phyloP scores from a whole-genome alignment of 2,888 invertebrate genomes.

The Ormyrus labotus region DNA sequence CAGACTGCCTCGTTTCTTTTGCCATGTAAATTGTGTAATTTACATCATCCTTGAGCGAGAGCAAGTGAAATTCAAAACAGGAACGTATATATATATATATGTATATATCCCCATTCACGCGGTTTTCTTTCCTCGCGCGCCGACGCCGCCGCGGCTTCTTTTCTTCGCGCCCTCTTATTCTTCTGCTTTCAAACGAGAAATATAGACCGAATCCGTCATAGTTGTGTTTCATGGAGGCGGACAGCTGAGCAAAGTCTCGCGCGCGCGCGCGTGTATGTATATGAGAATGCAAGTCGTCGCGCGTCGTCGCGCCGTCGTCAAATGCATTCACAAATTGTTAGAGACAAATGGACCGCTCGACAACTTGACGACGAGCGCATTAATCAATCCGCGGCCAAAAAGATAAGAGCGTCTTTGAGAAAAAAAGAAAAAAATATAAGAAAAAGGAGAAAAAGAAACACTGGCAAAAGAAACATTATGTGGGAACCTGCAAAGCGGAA shows the following conservation, averaged over 20 bases:
- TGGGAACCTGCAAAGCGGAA: too few species aligned
- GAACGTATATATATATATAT: too few species aligned
- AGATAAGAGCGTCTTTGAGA: too few species aligned
- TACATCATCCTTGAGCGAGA: slow-evolving; percentile 26
- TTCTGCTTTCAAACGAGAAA: slow-evolving; percentile 14
- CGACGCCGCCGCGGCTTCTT: background rate
- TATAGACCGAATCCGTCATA: slow-evolving; percentile 24
- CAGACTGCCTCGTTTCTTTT: slow-evolving; percentile 25
- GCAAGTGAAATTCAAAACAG: too few species aligned
- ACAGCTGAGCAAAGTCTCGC: slow-evolving; percentile 24
- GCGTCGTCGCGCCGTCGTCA: slow-evolving; percentile 43
- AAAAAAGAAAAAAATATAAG: background rate
- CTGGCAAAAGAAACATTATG: background rate
- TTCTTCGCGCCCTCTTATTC: background rate
- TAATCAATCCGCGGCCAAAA: slow-evolving; percentile 39
- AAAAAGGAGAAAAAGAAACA: background rate
- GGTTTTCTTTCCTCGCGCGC: background rate
- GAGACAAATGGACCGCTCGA: slow-evolving; percentile 44
- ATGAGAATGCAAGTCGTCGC: background rate
- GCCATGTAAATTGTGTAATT: slow-evolving; percentile 54
- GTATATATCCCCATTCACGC: too few species aligned
- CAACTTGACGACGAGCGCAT: slow-evolving; percentile 25
- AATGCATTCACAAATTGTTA: slow-evolving; percentile 44
- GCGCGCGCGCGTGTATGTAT: background rate
- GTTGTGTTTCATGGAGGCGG: background rate